Percentiles rank a stretch among this genome's conserved stretches.
These are phyloP conservation scores for Labeo catla DNA, from an alignment of 2,113 vertebrate genomes.

Conservation along the genomic window DNA sequence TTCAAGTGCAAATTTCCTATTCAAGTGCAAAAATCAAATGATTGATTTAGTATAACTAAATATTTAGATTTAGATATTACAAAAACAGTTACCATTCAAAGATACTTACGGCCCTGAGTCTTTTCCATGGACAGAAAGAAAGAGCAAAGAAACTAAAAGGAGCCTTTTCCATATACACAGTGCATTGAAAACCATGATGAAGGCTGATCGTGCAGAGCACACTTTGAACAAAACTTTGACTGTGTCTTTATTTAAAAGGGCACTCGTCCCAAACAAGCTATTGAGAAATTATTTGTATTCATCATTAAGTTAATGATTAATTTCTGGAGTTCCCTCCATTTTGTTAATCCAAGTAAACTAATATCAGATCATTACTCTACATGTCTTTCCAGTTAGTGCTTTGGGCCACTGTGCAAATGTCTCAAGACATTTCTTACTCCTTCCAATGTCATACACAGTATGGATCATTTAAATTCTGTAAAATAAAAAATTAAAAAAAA, in stretches of 20 bases:
- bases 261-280: background rate
- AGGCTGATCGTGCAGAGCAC: background rate
- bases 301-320: slow-evolving; percentile 42
- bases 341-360: background rate
- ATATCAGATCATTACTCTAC: background rate
- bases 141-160: slow-evolving; percentile 57
- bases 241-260: slow-evolving; percentile 7
- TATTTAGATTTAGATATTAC: background rate
- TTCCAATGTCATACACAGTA: background rate
- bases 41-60: too few species aligned
- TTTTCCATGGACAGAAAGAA: slow-evolving; percentile 37
- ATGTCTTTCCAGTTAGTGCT: background rate
- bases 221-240: background rate
- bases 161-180: slow-evolving; percentile 56
- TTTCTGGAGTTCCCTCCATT: background rate
- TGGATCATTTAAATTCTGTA: background rate
- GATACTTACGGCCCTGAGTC: slow-evolving; percentile 64
- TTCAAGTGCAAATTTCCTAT: too few species aligned
- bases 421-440: background rate
- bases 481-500: background rate
- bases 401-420: background rate
- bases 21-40: too few species aligned
- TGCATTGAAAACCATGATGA: slow-evolving; percentile 61
- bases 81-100: background rate
- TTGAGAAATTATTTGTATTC: slow-evolving; percentile 4